Conservation (phyloP, 2,113 vertebrate genomes). For the Stomatorhinus ivindoensis region DNA sequence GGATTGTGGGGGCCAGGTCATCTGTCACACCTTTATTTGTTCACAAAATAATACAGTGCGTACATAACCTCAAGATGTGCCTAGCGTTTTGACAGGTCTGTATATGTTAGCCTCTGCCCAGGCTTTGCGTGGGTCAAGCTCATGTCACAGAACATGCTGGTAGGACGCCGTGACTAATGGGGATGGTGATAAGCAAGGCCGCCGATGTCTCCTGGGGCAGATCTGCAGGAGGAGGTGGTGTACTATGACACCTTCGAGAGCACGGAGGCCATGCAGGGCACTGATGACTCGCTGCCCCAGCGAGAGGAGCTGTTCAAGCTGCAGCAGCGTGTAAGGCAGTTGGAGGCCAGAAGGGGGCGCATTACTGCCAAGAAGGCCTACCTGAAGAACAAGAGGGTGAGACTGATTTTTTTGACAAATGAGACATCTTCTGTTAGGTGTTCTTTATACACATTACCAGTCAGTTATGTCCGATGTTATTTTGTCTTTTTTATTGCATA, state of each 20-base stretch:
- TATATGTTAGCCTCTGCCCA: background rate
- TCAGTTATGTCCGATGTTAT: background rate
- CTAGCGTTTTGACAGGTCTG: background rate
- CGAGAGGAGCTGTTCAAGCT: conserved; percentile 75
- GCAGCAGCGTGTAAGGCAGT: conserved; percentile 83
- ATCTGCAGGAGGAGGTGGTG: conserved; percentile 82
- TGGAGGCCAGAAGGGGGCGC: conserved; percentile 89
- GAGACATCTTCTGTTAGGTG: background rate
- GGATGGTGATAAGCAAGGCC: background rate
- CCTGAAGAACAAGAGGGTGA: conserved; percentile 97
- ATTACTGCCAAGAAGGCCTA: conserved; percentile 97
- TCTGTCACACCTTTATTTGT: background rate
- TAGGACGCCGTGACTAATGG: background rate
- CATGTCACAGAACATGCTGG: background rate
- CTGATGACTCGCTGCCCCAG: conserved; percentile 67
- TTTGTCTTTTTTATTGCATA: background rate
- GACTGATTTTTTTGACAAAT: background rate
- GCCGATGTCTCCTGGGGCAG: conserved; percentile 34
- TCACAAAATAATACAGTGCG: background rate
- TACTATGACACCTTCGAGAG: conserved; percentile 95
- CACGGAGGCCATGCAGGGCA: conserved; percentile 87
- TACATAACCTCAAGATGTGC: background rate
- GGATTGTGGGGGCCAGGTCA: background rate
- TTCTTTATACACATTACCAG: conserved; percentile 9
- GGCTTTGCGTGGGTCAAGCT: background rate